These are phyloP conservation scores for Octopus sinensis DNA, from an alignment of 1,140 invertebrate genomes.

Conservation along the genomic window DNA sequence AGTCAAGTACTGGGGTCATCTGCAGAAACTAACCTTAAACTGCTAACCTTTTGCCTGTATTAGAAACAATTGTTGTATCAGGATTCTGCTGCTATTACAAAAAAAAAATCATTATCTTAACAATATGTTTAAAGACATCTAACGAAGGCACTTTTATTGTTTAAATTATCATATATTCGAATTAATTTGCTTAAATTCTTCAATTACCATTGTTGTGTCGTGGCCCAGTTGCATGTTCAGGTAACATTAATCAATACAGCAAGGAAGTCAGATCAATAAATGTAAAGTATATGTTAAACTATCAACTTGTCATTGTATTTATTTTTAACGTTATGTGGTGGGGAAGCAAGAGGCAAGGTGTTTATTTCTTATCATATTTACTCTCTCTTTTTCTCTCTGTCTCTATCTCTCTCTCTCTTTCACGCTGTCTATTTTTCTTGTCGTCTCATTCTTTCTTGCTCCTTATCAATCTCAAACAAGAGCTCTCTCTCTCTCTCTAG, in stretches of 20 bases:
- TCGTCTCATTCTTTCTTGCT: neutral
- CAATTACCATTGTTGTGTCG: neutral
- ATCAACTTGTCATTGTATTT: neutral
- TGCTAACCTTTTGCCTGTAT: too few species aligned
- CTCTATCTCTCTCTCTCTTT: neutral
- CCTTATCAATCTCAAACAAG: neutral
- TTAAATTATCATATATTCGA: too few species aligned
- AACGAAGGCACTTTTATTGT: too few species aligned
- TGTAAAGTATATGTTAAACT: neutral
- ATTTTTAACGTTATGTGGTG: neutral
- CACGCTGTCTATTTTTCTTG: neutral
- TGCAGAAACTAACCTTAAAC: too few species aligned
- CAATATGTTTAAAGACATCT: too few species aligned
- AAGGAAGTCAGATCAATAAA: neutral
- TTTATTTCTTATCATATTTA: neutral
- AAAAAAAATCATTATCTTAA: too few species aligned
- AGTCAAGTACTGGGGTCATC: too few species aligned
- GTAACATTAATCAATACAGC: neutral
- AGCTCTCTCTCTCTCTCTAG: neutral
- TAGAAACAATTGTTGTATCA: too few species aligned
- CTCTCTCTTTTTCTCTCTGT: neutral
- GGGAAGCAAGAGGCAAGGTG: neutral
- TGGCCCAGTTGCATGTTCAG: neutral
- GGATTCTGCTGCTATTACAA: too few species aligned
- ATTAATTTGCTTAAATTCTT: neutral